Base-by-base conservation (phyloP, 1,140 invertebrate genomes). In the Lysiphlebus fabarum region DNA sequence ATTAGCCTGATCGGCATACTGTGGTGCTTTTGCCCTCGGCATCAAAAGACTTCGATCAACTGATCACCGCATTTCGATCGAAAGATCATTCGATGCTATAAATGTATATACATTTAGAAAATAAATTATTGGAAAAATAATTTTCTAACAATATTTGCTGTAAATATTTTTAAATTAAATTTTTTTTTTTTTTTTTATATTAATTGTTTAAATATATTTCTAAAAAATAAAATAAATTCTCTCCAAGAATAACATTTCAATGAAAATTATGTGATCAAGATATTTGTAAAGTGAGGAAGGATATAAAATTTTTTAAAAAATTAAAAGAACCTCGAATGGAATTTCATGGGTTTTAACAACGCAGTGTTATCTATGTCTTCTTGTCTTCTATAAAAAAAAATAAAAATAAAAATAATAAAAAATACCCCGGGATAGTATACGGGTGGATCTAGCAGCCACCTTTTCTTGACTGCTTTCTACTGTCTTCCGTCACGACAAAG, bases 401-500 rank as follows among this genome's bases (percentile, higher is more conserved):
- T n/a, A n/a, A n/a, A n/a, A n/a, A 4, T 26, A 26, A 2, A 26
- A 26, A 17, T 1, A 17, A 17, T 17, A 17, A 17, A 26, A 4
- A 26, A 26, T 26, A 26, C 17, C 17, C 17, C 4, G 17, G 1
- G 17, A 26, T 26, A 10, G 33, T 50, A 58, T 58, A 44, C 45
- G 53, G 37, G 44, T 59, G 57, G 48, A 62, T 40, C 61, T 44
- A 59, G n/a, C n/a, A n/a, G 17, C 43, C 45, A 37, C 41, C n/a
- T 58, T 44, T 51, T 53, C 38, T 55, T 44, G 37, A 58, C 48
- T 9, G 6, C 33, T 11, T 49, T 49, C 44, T 38, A 48, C 37
- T 59, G 43, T 66, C 68, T 73, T 74, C 66, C 71, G 71, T 73
- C 72, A 72, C 71, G 71, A 76, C 70, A 70, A 70, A 75, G 68